Conservation (phyloP, 2,797 vertebrate genomes). For the Ceryle rudis region DNA sequence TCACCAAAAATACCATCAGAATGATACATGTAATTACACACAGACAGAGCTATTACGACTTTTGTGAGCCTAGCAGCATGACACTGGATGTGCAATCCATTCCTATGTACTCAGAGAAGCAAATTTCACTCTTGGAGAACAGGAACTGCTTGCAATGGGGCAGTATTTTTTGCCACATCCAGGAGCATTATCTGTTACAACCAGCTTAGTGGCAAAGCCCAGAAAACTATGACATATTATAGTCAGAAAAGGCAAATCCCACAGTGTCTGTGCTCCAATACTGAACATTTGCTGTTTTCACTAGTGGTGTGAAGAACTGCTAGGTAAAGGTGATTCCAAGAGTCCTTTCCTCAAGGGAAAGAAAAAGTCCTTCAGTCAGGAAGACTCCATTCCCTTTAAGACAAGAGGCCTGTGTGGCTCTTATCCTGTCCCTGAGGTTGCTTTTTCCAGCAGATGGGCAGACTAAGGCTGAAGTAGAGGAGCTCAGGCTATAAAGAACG, state of each 20-base stretch:
- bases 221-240: neutral
- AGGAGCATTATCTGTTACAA: neutral
- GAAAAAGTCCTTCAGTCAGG: neutral
- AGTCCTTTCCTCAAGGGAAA: neutral
- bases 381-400: neutral
- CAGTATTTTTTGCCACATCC: neutral
- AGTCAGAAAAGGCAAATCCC: neutral
- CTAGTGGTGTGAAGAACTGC: neutral
- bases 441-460: neutral
- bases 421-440: neutral
- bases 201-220: neutral
- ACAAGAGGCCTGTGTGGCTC: neutral
- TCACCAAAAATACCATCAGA: neutral
- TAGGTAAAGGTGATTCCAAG: neutral
- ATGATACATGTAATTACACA: neutral
- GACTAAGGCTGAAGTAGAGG: neutral
- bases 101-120: neutral
- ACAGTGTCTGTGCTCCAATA: neutral
- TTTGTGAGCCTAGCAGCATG: neutral
- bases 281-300: neutral
- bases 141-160: neutral
- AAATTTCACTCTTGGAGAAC: neutral
- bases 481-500: neutral
- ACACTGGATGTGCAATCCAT: neutral
- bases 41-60: neutral